Percentiles rank a stretch among this genome's conserved stretches.
Evolutionary conservation across 1,140 invertebrate genomes (phyloP).

Genomic region (Olivierus martensii): DNA sequence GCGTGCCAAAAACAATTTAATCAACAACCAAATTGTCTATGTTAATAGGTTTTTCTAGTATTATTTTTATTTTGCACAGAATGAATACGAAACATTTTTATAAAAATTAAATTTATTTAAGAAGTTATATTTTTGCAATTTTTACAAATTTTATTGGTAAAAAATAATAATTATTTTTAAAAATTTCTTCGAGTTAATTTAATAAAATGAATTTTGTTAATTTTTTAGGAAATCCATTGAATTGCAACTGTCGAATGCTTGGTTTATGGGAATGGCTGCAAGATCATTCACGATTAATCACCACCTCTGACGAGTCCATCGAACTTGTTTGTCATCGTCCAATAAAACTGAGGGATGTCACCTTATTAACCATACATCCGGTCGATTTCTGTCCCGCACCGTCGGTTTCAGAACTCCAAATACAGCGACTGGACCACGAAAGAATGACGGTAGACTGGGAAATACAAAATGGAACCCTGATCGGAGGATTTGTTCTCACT

Average conservation of each 20-base stretch:
- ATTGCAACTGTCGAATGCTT: conserved; percentile 67
- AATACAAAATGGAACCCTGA: conserved; percentile 66
- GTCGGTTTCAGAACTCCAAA: conserved; percentile 59
- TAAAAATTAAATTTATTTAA: too few species aligned
- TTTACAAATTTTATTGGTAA: too few species aligned
- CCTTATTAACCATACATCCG: conserved; percentile 59
- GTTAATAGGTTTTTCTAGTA: too few species aligned
- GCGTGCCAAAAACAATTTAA: too few species aligned
- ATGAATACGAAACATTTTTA: too few species aligned
- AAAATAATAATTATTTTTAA: too few species aligned
- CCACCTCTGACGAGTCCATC: conserved; percentile 12
- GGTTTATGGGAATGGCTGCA: conserved; percentile 76
- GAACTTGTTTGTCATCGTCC: conserved; percentile 59
- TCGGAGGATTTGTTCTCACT: conserved; percentile 70
- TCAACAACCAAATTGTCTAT: too few species aligned
- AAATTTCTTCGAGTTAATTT: not conserved
- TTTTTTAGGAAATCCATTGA: conserved; percentile 61
- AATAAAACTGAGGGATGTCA: conserved; percentile 52
- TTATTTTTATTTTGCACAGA: too few species aligned
- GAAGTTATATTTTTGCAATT: too few species aligned
- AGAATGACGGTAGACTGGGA: conserved; percentile 79
- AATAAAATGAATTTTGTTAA: too few species aligned
- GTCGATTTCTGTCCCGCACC: conserved; percentile 66
- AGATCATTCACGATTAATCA: conserved; percentile 58
- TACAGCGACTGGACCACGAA: conserved; percentile 74